These are phyloP conservation scores for Rhodophaea formosa DNA, from an alignment of 2,888 invertebrate genomes.

Conservation along the genomic window DNA sequence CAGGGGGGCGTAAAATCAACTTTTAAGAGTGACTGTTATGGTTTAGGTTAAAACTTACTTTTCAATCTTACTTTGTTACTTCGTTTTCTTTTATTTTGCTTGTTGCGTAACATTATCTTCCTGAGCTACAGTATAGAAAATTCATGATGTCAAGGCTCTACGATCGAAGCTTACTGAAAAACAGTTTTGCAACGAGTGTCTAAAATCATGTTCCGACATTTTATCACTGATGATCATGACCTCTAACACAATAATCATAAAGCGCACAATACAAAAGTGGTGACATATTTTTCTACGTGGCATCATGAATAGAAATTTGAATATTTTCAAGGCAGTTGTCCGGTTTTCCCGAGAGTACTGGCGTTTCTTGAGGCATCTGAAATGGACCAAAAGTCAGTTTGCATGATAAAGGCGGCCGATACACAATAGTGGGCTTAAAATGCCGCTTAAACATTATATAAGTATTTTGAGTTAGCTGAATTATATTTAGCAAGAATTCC, in stretches of 20 bases:
- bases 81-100: no score
- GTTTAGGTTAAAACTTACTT: no score
- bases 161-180: neutral
- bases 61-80: no score
- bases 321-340: conserved; percentile 19
- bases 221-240: neutral
- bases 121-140: no score
- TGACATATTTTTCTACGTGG: conserved; percentile 1
- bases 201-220: neutral
- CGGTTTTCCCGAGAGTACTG: conserved; percentile 25
- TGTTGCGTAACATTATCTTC: no score
- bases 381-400: conserved; percentile 61
- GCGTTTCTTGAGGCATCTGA: conserved; percentile 61
- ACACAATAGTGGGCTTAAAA: conserved; percentile 62
- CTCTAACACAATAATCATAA: neutral
- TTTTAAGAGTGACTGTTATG: no score
- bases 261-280: neutral
- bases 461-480: no score
- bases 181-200: neutral
- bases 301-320: conserved; percentile 7
- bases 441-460: conserved; percentile 27
- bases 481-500: no score
- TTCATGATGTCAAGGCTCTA: neutral
- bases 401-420: conserved; percentile 73
- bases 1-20: no score